Evolutionary conservation across 64 coral and sea anemone genomes (phyloP), one percentile per base, ranked within the genome.

Genomic region (Porites lutea): DNA sequence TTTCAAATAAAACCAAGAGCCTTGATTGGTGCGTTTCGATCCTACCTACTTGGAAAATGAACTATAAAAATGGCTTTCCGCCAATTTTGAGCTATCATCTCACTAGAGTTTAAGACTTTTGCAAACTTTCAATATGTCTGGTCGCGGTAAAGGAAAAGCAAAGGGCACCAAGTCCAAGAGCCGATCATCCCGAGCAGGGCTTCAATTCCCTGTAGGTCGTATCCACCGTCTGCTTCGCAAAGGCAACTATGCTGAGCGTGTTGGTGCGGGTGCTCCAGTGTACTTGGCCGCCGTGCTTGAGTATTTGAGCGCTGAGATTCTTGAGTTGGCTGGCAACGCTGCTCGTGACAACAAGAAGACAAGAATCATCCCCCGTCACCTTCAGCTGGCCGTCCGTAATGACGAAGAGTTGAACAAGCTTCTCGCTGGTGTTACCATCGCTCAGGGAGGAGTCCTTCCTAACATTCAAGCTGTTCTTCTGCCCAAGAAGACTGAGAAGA

Each of bases 121-220:
- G 27, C 54, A 57, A 57, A 57, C 5, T 57, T 9, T 12, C 1
- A 71, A 11, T 0, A 94, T 94, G 92, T 94, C 92, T 94, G 92
- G 92, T 64, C 86, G 92, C 81, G 92, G 92, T 61, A 94, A 94
- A 89, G 92, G 92, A 10, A 94, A 94, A 74, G 86, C 92, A 0
- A 94, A 94, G 58, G 92, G 92, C 82, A 81, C 45, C 13, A 94
- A 94, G 44, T 94, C 92, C 0, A 94, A 94, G 78, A 89, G 66
- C 22, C 92, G 92, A 62, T 94, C 92, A 75, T 83, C 77, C 48
- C 86, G 92, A 52, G 92, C 92, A 55, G 92, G 92, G 68, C 68
- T 71, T 71, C 68, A 71, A 23, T 71, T 71, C 68, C 68, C 68
- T 27, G 68, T 71, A 37, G 68, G 68, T 71, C 68, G 68, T 71